Conservation (phyloP, 2,888 invertebrate genomes). For the Trichogramma dendrolimi region DNA sequence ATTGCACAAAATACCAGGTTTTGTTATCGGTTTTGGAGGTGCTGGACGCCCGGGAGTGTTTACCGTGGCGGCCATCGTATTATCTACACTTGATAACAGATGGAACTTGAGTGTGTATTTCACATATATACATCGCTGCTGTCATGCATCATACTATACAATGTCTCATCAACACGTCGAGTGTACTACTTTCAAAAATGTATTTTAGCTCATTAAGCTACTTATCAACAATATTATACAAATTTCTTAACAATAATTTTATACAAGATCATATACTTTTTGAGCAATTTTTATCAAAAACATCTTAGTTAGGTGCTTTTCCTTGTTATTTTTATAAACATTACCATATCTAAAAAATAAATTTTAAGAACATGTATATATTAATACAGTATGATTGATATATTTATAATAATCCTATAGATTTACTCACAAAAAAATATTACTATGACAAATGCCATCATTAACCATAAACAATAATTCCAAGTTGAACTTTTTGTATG, state of each 20-base stretch:
- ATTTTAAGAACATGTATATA: conserved; percentile 16
- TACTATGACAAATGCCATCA: conserved; percentile 78
- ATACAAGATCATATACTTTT: conserved; percentile 13
- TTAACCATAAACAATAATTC: conserved; percentile 93
- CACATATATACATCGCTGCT: conserved; percentile 9
- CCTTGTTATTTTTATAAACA: conserved; percentile 88
- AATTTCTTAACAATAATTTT: conserved; percentile 9
- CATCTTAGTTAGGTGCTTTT: conserved; percentile 54
- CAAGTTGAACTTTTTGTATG: conserved; percentile 78
- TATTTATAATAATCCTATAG: conserved; percentile 10
- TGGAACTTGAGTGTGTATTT: not conserved
- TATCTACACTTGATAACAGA: conserved; percentile 5
- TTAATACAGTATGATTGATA: not conserved
- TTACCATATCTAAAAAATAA: conserved; percentile 70
- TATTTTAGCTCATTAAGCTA: conserved; percentile 5
- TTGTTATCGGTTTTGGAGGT: conserved; percentile 47
- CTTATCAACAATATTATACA: conserved; percentile 6
- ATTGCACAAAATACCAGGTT: conserved; percentile 46
- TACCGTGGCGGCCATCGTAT: conserved; percentile 36
- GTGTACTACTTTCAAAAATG: not conserved
- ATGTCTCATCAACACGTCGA: conserved; percentile 12
- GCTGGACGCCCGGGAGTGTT: conserved; percentile 36
- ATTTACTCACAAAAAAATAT: conserved; percentile 77
- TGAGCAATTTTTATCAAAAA: too few relatives aligned
- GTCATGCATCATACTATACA: conserved; percentile 19